Evolutionary conservation across 1,140 invertebrate genomes (phyloP).

Genomic region (Drosophila sucinea): DNA sequence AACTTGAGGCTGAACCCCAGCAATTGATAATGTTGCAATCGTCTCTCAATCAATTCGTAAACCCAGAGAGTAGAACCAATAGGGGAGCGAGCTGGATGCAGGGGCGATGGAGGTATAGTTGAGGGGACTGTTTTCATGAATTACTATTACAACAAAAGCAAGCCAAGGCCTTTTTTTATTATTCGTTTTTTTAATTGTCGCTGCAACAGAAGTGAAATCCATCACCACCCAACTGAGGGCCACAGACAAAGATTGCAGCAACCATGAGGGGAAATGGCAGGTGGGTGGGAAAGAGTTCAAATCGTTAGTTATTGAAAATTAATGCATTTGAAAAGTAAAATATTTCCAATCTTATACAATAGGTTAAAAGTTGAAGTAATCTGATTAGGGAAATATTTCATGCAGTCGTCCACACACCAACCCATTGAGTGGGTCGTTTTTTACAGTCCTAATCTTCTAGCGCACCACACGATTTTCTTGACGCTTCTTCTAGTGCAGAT

Average conservation of each 20-base stretch:
- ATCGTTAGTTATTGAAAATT: conserved; percentile 7
- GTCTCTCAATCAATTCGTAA: conserved; percentile 17
- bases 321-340: not conserved
- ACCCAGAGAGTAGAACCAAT: not conserved
- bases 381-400: too few species aligned
- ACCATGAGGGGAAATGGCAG: not conserved
- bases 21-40: conserved; percentile 14
- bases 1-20: conserved; percentile 61
- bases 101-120: too few species aligned
- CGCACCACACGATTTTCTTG: too few species aligned
- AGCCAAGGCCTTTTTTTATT: conserved; percentile 67
- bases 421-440: too few species aligned
- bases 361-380: not conserved
- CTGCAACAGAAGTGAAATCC: conserved; percentile 41
- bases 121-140: not conserved
- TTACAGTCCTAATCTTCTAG: too few species aligned
- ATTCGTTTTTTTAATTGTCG: conserved; percentile 49
- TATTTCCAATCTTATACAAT: not conserved
- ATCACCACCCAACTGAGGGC: conserved; percentile 27
- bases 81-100: not conserved
- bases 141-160: conserved; percentile 36
- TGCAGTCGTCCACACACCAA: too few species aligned
- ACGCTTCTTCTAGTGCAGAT: too few species aligned
- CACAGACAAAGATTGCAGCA: conserved; percentile 19
- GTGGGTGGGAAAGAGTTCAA: not conserved